Conservation (phyloP, 2,888 invertebrate species). For the Ichneumoninae sp. region DNA sequence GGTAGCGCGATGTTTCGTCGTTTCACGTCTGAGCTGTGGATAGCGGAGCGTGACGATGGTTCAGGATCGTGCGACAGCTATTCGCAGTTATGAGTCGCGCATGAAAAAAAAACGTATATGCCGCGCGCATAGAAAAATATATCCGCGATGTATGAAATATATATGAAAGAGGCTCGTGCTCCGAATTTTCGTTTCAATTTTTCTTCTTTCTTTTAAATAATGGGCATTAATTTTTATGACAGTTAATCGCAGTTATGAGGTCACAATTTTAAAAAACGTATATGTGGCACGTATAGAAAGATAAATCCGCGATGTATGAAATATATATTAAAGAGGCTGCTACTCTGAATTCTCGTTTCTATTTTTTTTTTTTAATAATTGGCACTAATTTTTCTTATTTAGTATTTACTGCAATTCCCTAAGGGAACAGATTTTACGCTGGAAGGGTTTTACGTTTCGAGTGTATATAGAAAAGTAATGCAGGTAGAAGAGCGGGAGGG, state of each 20-base stretch:
- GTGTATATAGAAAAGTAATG: background rate
- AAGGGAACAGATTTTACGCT: background rate
- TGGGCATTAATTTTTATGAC: background rate
- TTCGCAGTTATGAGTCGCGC: background rate
- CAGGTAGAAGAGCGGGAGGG: conserved; percentile 15
- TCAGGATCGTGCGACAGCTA: background rate
- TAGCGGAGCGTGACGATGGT: background rate
- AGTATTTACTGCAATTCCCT: background rate
- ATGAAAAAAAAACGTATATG: too few relatives aligned
- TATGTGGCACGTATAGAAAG: too few relatives aligned
- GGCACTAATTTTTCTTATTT: background rate
- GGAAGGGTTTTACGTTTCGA: background rate
- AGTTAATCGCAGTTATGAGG: too few relatives aligned
- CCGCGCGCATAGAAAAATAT: too few relatives aligned
- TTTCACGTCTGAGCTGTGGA: conserved; percentile 4
- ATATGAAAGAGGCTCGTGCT: background rate
- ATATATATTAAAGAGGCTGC: background rate
- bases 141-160: background rate
- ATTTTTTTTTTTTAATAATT: background rate
- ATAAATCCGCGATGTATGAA: too few relatives aligned
- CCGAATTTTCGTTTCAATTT: background rate
- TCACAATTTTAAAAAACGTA: too few relatives aligned
- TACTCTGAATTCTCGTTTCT: background rate
- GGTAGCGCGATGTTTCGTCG: conserved; percentile 25
- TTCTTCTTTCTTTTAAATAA: background rate